Base-by-base conservation (phyloP, 2,888 invertebrate species). In the Acanthosepion esculentum region DNA sequence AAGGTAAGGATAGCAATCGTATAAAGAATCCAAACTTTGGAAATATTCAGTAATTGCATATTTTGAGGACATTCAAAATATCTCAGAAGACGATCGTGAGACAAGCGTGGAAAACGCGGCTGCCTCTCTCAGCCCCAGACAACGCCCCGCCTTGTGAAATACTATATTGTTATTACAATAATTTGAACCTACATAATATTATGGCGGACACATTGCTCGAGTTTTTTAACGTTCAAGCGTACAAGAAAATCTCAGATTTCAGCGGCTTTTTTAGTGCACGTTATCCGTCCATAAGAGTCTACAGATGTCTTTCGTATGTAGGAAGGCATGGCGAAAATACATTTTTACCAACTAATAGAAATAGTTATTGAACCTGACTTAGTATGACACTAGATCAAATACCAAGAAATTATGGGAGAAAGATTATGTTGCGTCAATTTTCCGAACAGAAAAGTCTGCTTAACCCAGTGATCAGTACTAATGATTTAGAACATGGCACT, bases 81-180 rank as follows among this genome's bases (percentile, higher is more conserved):
- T 78, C n/a, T n/a, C n/a, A n/a, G n/a, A 33, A 12, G n/a, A 33
- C 78, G 78, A n/a, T n/a, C 8, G 78, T 78, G n/a, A 41, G 41
- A 78, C 78, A 33, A n/a, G 78, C n/a, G 15, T 78, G n/a, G 78
- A n/a, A 78, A 78, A 78, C 15, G n/a, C 78, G 33, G 33, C 15
- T 33, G n/a, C 78, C 78, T n/a, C 78, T n/a, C n/a, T 78, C 78
- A 33, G 15, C 78, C 78, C 78, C 59, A 78, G 78, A 78, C 78
- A 78, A 33, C 78, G 78, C 78, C 78, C 78, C 78, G 78, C 78
- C 33, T 78, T 18, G 78, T 78, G 78, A 78, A 78, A 78, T 78
- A n/a, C 78, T n/a, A 78, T 78, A 78, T n/a, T n/a, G 78, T 78
- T 78, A 78, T 78, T 78, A 78, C 78, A 78, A 78, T 78, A 78